phyloP scores from a whole-genome alignment of 2,888 invertebrate genomes.

The Diarsia rubi region DNA sequence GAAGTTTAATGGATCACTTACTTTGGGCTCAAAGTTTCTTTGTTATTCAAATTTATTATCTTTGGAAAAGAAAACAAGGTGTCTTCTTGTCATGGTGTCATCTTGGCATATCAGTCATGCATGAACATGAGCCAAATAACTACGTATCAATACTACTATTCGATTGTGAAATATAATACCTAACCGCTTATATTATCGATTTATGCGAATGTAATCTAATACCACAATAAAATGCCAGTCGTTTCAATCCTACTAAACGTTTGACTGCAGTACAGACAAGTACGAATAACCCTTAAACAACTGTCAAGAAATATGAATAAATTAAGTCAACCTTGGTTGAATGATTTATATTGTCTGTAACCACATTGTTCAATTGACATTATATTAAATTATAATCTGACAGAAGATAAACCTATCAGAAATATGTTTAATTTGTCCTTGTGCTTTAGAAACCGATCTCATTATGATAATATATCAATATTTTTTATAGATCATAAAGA shows the following conservation, averaged over 20 bases:
- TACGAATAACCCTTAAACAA: constrained; percentile 30
- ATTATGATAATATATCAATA: constrained; percentile 44
- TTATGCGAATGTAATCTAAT: constrained; percentile 1
- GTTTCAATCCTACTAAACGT: constrained; percentile 14
- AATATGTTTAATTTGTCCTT: constrained; percentile 51
- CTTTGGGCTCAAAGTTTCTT: background rate
- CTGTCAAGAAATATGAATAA: constrained; percentile 68
- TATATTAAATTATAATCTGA: constrained; percentile 70
- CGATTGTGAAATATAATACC: background rate
- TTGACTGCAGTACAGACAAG: constrained; percentile 18
- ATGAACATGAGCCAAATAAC: background rate
- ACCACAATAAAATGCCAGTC: constrained; percentile 27
- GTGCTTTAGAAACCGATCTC: constrained; percentile 35
- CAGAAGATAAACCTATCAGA: constrained; percentile 66
- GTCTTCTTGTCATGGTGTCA: background rate
- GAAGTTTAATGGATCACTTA: background rate
- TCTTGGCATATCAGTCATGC: background rate
- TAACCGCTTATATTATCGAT: background rate
- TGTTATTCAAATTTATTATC: background rate
- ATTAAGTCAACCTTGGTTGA: constrained; percentile 69
- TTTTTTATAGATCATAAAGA: constrained; percentile 37
- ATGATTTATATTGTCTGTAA: constrained; percentile 73
- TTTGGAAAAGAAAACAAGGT: background rate
- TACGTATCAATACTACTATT: background rate
- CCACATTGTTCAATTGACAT: constrained; percentile 68